Evolutionary conservation across 1,140 invertebrate species (phyloP).

Genomic region (Gryon sp.): DNA sequence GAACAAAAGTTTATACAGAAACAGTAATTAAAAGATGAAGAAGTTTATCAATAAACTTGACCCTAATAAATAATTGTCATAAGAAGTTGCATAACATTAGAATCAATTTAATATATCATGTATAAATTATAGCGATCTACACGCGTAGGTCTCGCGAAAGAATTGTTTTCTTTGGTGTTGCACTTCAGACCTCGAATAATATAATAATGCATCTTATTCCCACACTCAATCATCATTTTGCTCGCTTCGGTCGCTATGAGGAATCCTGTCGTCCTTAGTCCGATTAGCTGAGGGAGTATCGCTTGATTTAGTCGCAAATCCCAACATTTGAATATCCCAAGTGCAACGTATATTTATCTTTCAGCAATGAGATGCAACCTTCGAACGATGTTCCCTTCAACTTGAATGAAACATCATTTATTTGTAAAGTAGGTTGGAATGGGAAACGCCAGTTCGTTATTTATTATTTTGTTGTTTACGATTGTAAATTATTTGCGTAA

Average conservation of each 20-base stretch:
- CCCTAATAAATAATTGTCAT: conserved; percentile 56
- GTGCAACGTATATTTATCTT: conserved; percentile 45
- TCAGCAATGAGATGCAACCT: conserved; percentile 45
- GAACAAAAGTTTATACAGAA: conserved; percentile 2
- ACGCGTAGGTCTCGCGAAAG: conserved; percentile 16
- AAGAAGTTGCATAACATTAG: conserved; percentile 37
- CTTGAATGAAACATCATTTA: conserved; percentile 45
- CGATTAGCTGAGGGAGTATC: conserved; percentile 50
- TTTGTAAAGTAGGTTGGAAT: conserved; percentile 43
- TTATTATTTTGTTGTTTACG: conserved; percentile 33
- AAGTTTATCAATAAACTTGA: conserved; percentile 54
- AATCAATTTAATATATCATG: conserved; percentile 61
- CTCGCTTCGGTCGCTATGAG: conserved; percentile 52
- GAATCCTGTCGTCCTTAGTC: conserved; percentile 69
- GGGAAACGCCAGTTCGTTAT: conserved; percentile 22
- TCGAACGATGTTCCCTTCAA: conserved; percentile 45
- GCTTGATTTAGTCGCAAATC: conserved; percentile 45
- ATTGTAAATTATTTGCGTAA: too few relatives aligned
- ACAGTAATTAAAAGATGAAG: conserved; percentile 18
- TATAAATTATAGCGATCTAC: conserved; percentile 53
- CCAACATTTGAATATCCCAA: conserved; percentile 53
- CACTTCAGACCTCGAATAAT: conserved; percentile 48
- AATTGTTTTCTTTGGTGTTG: conserved; percentile 46
- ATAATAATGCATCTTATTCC: conserved; percentile 61
- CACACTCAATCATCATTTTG: conserved; percentile 57